phyloP scores from a whole-genome alignment of 2,888 invertebrate species.

The Rhorus exstirpatorius region DNA sequence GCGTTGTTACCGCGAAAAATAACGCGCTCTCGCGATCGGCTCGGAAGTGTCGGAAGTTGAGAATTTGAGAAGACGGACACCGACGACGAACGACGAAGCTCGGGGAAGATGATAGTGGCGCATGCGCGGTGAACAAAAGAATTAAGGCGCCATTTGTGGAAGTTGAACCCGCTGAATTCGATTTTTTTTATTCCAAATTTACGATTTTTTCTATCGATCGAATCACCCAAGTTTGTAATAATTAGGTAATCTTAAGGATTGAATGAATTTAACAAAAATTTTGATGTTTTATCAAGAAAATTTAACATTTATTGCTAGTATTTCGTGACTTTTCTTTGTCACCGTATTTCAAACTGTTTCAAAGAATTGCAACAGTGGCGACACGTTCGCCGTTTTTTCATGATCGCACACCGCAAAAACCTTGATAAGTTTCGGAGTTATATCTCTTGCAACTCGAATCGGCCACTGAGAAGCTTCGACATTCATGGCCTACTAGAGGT shows the following conservation, averaged over 20 bases:
- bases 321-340: not conserved
- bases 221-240: not conserved
- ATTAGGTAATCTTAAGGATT: not conserved
- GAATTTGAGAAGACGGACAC: not conserved
- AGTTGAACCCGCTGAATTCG: not conserved
- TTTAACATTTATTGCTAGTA: too few species aligned
- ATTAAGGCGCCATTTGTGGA: not conserved
- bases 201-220: not conserved
- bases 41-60: constrained; percentile 39
- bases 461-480: not conserved
- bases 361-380: constrained; percentile 8
- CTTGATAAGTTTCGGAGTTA: not conserved
- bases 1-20: constrained; percentile 10
- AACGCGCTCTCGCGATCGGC: too few species aligned
- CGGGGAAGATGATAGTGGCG: not conserved
- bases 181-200: not conserved
- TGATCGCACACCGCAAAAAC: not conserved
- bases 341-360: constrained; percentile 2
- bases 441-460: not conserved
- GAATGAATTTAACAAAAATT: not conserved
- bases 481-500: not conserved
- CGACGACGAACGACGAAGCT: too few species aligned
- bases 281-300: not conserved
- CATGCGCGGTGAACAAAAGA: constrained; percentile 27
- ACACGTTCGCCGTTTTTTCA: not conserved